Evolutionary conservation across 2,888 invertebrate genomes (phyloP), one percentile per base, ranked within the genome.

Genomic region (Rhorus exstirpatorius): DNA sequence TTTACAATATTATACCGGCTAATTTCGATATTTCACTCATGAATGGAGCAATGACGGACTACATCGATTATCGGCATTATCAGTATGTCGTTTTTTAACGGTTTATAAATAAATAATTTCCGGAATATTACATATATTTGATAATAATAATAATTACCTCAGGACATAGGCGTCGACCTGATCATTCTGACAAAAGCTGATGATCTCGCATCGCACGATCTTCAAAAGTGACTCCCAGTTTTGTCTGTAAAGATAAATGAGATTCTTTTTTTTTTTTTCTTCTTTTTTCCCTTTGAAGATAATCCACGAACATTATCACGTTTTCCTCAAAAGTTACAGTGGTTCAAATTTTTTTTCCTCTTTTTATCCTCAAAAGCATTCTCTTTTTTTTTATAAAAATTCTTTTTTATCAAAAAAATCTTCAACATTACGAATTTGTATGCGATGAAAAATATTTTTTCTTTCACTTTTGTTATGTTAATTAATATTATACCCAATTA

Each of bases 121-220:
- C 14, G 38, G 8, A 49, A 14, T 74, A n/a, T n/a, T n/a, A n/a
- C n/a, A n/a, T n/a, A n/a, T n/a, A n/a, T n/a, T n/a, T n/a, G n/a
- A n/a, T n/a, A n/a, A n/a, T n/a, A 21, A 35, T 38, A 1, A 58
- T 41, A 82, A 79, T 95, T 93, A 98, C 98, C 98, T 98, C 79
- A 99, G 95, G 26, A 99, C 98, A 93, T 99, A 99, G 53, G 99
- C 98, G 94, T 99, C 98, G 90, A 99, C 96, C 93, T 96, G 95
- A 87, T 97, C 97, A 93, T 98, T 98, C 92, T 96, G 96, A 78
- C 96, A 96, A 92, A 96, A 96, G 93, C 98, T 98, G 93, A 99
- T 98, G 85, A 99, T 98, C 94, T 98, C 98, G 93, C 99, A 99
- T 89, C 98, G 96, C 26, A 99, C 99, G 84, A 97, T 96, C 93